Evolutionary conservation across 2,113 vertebrate genomes (phyloP).

Genomic region (Podiceps cristatus): DNA sequence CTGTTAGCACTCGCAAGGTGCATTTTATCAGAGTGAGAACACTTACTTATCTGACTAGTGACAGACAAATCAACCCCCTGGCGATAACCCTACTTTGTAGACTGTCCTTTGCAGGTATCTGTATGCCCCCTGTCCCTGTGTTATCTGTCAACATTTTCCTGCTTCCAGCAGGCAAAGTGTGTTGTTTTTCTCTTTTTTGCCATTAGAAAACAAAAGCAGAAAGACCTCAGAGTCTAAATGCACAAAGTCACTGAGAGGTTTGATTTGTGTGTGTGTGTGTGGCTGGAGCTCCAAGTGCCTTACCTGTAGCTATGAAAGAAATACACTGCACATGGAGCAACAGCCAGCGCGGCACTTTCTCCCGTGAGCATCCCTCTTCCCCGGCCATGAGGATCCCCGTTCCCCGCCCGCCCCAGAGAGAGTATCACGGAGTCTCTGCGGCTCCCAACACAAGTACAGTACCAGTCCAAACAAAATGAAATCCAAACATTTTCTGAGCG

Average conservation of each 20-base stretch:
- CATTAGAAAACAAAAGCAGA: neutral
- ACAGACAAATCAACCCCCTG: neutral
- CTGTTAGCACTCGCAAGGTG: neutral
- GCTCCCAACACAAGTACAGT: fast-evolving
- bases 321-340: neutral
- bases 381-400: neutral
- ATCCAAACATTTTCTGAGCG: neutral
- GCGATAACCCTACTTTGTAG: neutral
- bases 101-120: neutral
- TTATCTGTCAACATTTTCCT: neutral
- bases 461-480: neutral
- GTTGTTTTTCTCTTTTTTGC: neutral
- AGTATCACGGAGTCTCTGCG: neutral
- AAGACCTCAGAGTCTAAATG: neutral
- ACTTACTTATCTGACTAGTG: neutral
- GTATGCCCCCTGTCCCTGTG: neutral
- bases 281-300: neutral
- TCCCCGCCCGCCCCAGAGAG: neutral
- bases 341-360: neutral
- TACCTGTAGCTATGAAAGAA: neutral
- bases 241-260: neutral
- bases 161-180: neutral
- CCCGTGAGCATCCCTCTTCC: neutral
- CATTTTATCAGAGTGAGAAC: neutral
- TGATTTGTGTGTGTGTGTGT: neutral